Evolutionary conservation across 2,888 invertebrate genomes (phyloP), one percentile per base, ranked within the genome.

Genomic region (Eledone cirrhosa): DNA sequence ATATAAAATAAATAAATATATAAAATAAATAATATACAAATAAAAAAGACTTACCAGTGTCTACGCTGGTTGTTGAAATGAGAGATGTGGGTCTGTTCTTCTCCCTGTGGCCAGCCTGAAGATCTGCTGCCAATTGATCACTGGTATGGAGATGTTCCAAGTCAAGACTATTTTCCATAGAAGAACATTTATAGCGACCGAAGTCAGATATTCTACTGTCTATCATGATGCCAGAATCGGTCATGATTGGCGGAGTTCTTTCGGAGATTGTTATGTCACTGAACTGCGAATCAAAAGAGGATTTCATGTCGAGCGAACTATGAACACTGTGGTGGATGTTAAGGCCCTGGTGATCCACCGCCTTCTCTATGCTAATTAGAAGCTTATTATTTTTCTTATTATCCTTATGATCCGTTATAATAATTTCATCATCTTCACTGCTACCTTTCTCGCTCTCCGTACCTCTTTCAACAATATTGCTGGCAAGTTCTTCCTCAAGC

Each of bases 51-150:
- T 80, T 81, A 67, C 97, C 97, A n/a, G 94, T 95, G 90, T 97
- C 97, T 84, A 96, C 92, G 91, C 97, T 97, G 47, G 88, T 96
- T 16, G 89, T 87, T 7, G 90, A 90, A 63, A 90, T 84, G 67
- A 89, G 84, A 0, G 91, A 90, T 16, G 88, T 80, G 13, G 90
- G 90, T 67, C 90, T 83, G 77, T 90, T 89, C 77, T 84, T 84
- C 74, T 83, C 84, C 33, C 79, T 77, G 77, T 87, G 88, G 14
- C 88, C 88, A 31, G 83, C 84, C 74, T 80, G 81, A 72, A 88
- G 81, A 78, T 88, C 88, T 59, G 83, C 83, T 69, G 84, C 83
- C 78, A 87, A 80, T 78, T 82, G 81, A 7, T 79, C 77, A 13
- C 78, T 63, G 27, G 79, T 79, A 77, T 79, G 78, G n/a, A 82